A percentile compares a stretch with the other conserved stretches of the same genome.
Evolutionary conservation across 2,888 invertebrate genomes (phyloP).

Genomic region (Disparrhopalites patrizii): DNA sequence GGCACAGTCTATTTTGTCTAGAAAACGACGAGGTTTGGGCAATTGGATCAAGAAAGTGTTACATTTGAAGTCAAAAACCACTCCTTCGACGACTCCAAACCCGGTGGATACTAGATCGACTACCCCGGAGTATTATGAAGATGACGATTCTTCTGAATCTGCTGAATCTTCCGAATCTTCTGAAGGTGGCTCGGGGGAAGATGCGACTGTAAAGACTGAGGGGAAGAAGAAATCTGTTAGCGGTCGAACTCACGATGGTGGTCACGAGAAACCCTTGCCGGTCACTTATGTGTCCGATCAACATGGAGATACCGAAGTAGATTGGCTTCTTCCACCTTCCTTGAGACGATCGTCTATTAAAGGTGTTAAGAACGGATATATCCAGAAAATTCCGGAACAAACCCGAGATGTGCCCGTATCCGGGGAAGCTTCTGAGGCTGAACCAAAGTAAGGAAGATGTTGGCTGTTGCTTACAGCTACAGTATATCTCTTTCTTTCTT

Average conservation of each 20-base stretch:
- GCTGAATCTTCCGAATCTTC: too few species aligned
- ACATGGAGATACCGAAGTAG: constrained; percentile 3
- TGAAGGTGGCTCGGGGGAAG: too few species aligned
- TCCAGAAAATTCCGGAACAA: too few species aligned
- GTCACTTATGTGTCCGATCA: background rate
- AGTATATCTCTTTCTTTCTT: too few species aligned
- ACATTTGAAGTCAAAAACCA: background rate
- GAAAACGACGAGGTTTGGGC: background rate
- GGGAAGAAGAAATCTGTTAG: too few species aligned
- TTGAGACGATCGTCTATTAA: background rate
- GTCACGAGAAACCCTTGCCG: too few species aligned
- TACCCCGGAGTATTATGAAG: background rate
- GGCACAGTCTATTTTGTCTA: background rate
- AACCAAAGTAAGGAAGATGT: too few species aligned
- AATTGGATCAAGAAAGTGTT: background rate
- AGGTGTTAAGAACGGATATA: background rate
- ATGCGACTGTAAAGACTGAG: background rate
- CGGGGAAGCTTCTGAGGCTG: too few species aligned
- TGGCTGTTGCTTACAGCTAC: too few species aligned
- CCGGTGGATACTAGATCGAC: background rate
- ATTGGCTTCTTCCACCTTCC: background rate
- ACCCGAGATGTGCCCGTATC: too few species aligned
- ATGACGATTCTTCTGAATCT: background rate
- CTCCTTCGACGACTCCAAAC: background rate
- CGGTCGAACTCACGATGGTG: too few species aligned